Conservation (phyloP, 64 coral and sea anemone species). For the Acropora tenuis region DNA sequence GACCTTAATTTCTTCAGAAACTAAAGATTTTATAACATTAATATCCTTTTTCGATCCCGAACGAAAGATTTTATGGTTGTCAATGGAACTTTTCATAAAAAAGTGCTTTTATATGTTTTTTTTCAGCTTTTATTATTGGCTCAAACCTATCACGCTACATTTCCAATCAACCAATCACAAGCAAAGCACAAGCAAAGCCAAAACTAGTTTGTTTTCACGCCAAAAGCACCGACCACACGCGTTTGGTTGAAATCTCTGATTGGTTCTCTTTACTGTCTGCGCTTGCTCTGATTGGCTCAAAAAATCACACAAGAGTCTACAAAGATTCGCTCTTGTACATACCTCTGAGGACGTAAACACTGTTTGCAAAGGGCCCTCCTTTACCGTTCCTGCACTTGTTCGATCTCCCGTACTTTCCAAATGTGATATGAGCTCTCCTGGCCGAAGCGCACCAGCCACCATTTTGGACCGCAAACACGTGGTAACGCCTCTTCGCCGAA, state of each 20-base stretch:
- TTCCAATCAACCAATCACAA: too few relatives aligned
- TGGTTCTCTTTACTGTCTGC: neutral
- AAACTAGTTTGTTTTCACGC: neutral
- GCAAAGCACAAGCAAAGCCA: neutral
- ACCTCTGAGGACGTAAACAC: constrained; percentile 55
- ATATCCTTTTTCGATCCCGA: too few relatives aligned
- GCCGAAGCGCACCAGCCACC: constrained; percentile 41
- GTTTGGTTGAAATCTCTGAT: neutral
- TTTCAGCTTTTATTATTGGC: too few relatives aligned
- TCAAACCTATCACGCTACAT: too few relatives aligned
- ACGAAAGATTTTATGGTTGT: too few relatives aligned
- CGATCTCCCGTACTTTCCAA: constrained; percentile 40
- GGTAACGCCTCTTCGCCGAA: constrained; percentile 15
- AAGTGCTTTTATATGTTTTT: too few relatives aligned
- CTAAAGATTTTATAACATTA: too few relatives aligned
- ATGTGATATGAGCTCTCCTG: constrained; percentile 1
- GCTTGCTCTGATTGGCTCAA: neutral
- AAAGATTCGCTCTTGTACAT: neutral
- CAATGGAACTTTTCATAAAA: too few relatives aligned
- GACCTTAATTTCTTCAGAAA: too few relatives aligned
- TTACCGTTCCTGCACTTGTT: constrained; percentile 44
- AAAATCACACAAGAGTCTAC: neutral
- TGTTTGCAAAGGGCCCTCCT: constrained; percentile 61
- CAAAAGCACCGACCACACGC: neutral
- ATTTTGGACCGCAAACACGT: constrained; percentile 57